Evolutionary conservation across 2,888 invertebrate genomes (phyloP).

Genomic region (Ctena decussata): DNA sequence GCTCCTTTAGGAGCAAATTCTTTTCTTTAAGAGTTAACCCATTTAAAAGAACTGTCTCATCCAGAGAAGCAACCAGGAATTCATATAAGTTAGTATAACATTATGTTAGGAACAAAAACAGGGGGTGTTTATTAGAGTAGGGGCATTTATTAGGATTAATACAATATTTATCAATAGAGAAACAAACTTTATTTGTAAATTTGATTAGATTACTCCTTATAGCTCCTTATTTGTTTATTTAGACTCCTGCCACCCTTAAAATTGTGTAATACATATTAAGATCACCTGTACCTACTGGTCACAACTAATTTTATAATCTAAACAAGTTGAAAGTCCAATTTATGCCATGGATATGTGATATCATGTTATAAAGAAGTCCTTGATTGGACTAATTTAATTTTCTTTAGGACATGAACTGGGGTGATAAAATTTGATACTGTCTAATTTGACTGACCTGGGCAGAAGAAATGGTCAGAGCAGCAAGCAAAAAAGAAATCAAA

Average conservation of each 20-base stretch:
- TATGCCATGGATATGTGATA: not conserved
- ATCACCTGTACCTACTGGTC: not conserved
- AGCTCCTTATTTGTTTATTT: not conserved
- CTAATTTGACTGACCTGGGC: no score
- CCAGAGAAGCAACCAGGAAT: no score
- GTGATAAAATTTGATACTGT: no score
- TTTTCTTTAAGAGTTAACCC: no score
- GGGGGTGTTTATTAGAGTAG: no score
- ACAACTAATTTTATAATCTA: not conserved
- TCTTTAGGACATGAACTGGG: not conserved
- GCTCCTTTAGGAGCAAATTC: no score
- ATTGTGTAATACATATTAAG: not conserved
- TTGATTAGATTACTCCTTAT: slow-evolving; percentile 8
- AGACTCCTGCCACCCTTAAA: not conserved
- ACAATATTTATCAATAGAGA: not conserved
- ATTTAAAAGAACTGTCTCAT: no score
- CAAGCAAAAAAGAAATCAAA: no score
- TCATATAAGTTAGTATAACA: no score
- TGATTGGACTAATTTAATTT: not conserved
- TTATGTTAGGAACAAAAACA: no score
- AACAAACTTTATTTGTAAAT: not conserved
- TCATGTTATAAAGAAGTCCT: not conserved
- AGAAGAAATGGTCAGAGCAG: no score
- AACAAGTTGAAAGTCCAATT: not conserved
- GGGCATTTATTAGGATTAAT: no score